phyloP scores from a whole-genome alignment of 2,888 invertebrate species.

The Drosophila setosimentum region DNA sequence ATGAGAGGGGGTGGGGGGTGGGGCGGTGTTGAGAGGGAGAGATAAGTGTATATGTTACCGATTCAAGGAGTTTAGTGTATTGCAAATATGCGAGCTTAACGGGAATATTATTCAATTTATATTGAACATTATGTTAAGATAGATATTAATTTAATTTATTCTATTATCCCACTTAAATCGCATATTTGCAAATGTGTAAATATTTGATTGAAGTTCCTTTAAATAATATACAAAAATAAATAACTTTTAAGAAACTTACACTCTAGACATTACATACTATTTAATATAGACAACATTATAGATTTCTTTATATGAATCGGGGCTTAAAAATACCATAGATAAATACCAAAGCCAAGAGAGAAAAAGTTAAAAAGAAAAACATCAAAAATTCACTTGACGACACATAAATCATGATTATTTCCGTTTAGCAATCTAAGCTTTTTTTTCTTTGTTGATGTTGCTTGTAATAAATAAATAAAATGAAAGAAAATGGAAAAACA shows the following conservation, averaged over 20 bases:
- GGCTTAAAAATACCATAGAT: slow-evolving; percentile 23
- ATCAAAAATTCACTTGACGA: slow-evolving; percentile 26
- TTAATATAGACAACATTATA: slow-evolving; percentile 8
- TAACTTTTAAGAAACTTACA: slow-evolving; percentile 34
- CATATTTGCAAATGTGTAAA: slow-evolving; percentile 29
- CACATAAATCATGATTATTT: slow-evolving; percentile 41
- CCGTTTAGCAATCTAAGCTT: slow-evolving; percentile 15
- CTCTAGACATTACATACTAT: slow-evolving; percentile 12
- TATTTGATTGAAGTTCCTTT: slow-evolving; percentile 11
- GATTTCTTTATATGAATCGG: slow-evolving; percentile 7
- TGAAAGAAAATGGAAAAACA: slow-evolving; percentile 11
- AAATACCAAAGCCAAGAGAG: slow-evolving; percentile 43
- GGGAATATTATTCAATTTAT: neutral
- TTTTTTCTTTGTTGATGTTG: slow-evolving; percentile 22
- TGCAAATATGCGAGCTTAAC: slow-evolving; percentile 31
- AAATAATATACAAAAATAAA: slow-evolving; percentile 13
- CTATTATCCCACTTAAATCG: slow-evolving; percentile 14
- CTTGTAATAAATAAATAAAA: slow-evolving; percentile 25
- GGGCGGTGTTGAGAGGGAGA: too few relatives aligned
- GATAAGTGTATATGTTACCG: neutral
- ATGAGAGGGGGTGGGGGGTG: slow-evolving; percentile 5
- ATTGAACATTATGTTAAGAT: neutral
- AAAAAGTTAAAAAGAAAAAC: slow-evolving; percentile 7
- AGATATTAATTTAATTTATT: neutral
- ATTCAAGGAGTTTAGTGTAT: neutral